These are phyloP conservation scores for Apolygus lucorum DNA, from an alignment of 1,140 invertebrate species.

Conservation along the genomic window DNA sequence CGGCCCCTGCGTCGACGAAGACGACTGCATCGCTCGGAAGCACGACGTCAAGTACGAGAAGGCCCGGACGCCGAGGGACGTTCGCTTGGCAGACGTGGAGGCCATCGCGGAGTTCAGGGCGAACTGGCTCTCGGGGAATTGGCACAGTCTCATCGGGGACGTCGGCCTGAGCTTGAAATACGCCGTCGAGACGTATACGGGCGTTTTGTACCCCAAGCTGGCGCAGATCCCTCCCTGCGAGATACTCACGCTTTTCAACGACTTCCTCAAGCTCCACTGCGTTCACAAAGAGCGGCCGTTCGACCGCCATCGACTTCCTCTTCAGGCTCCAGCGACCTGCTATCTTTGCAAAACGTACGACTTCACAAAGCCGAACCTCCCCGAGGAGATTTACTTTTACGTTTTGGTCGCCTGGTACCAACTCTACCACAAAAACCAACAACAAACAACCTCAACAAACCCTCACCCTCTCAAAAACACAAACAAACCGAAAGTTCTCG, in stretches of 20 bases:
- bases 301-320: background rate
- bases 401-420: background rate
- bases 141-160: constrained; percentile 26
- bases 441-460: background rate
- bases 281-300: background rate
- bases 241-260: background rate
- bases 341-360: background rate
- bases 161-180: constrained; percentile 24
- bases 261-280: background rate
- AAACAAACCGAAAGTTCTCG: background rate
- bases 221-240: background rate
- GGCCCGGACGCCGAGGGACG: constrained; percentile 8
- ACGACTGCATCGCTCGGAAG: constrained; percentile 17
- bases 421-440: background rate
- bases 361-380: background rate
- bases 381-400: background rate
- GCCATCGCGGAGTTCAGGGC: constrained; percentile 20
- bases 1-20: constrained; percentile 17
- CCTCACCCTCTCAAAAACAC: background rate
- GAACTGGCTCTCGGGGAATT: constrained; percentile 21
- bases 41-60: constrained; percentile 26
- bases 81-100: constrained; percentile 17
- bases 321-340: background rate
- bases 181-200: constrained; percentile 21
- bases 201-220: constrained; percentile 18